A percentile compares a stretch with the other conserved stretches of the same genome.
These are phyloP conservation scores for Dicrostonyx torquatus DNA, from an alignment of 2,797 vertebrate species.

Conservation along the genomic window DNA sequence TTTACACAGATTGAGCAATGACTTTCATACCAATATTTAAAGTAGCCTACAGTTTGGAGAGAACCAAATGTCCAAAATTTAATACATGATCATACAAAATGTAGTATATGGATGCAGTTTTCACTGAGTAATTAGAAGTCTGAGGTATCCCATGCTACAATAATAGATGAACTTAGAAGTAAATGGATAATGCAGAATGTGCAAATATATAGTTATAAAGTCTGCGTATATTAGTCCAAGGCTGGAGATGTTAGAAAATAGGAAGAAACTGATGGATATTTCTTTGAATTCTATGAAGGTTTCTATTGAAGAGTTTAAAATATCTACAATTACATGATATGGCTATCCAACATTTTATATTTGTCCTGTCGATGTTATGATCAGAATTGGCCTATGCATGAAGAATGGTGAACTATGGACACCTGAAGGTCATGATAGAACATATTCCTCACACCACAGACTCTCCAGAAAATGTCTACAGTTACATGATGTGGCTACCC, in stretches of 20 bases:
- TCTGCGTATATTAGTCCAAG: background rate
- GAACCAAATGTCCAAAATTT: background rate
- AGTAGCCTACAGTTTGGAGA: background rate
- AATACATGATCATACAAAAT: background rate
- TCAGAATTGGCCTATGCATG: background rate
- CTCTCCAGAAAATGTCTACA: background rate
- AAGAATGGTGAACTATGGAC: background rate
- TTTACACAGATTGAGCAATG: background rate
- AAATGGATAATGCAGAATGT: background rate
- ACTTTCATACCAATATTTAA: background rate
- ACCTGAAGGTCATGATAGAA: background rate
- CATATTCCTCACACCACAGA: background rate
- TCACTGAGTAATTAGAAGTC: background rate
- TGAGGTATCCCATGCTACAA: background rate
- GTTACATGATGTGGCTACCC: background rate
- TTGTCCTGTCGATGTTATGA: background rate
- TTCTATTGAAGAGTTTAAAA: background rate
- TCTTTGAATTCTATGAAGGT: background rate
- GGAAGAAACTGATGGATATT: background rate
- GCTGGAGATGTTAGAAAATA: accelerated
- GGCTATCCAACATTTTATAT: background rate
- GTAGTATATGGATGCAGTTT: background rate
- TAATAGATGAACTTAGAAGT: background rate
- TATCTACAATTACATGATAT: background rate
- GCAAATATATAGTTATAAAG: background rate